These are phyloP conservation scores for Notodromas monacha DNA, from an alignment of 2,888 invertebrate species.

Conservation along the genomic window DNA sequence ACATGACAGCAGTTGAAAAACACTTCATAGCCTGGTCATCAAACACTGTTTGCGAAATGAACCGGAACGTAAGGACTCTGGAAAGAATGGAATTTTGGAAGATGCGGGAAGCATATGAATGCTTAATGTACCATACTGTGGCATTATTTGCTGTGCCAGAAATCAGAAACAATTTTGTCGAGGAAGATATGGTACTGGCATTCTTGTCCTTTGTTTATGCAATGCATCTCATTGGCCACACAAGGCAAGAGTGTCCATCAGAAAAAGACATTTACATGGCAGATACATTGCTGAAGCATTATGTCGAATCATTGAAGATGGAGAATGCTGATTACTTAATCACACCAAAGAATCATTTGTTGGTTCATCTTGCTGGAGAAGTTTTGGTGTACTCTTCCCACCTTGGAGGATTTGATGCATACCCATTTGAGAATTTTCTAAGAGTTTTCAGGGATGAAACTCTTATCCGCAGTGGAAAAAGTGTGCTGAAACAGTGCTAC, in stretches of 20 bases:
- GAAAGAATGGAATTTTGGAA: not conserved
- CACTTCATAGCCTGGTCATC: not conserved
- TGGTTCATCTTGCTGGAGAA: constrained; percentile 1
- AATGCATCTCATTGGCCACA: constrained; percentile 1
- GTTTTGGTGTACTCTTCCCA: not conserved
- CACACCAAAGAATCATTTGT: constrained; percentile 1
- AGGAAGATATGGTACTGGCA: not conserved
- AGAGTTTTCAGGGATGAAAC: not conserved
- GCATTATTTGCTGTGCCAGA: not conserved
- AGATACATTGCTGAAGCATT: not conserved
- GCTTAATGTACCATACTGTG: constrained; percentile 1
- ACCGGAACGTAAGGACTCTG: not conserved
- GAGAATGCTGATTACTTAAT: constrained; percentile 1
- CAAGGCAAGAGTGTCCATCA: not conserved
- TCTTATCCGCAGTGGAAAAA: not conserved
- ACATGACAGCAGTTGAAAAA: not conserved
- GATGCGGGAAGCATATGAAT: constrained; percentile 1
- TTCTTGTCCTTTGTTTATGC: constrained; percentile 1
- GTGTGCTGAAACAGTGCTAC: constrained; percentile 1
- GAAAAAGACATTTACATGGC: not conserved
- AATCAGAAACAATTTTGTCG: not conserved
- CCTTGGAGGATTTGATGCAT: not conserved
- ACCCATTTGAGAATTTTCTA: constrained; percentile 1
- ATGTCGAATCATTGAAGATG: not conserved
- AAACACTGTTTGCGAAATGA: not conserved